Evolutionary conservation across 2,113 vertebrate genomes (phyloP).

Genomic region (Helogale parvula): DNA sequence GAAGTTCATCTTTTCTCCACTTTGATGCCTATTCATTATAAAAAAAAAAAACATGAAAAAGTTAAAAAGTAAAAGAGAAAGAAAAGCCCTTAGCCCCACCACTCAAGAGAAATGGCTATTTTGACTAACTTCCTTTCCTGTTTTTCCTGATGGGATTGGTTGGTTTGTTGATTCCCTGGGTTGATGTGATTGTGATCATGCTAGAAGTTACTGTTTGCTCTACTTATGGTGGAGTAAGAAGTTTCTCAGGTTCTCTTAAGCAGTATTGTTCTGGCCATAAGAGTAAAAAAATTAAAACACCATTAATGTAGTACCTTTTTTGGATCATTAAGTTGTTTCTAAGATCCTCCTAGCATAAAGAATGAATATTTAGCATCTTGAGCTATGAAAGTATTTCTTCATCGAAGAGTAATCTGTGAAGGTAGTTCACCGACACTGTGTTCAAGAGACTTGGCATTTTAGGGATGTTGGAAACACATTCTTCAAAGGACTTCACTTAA

Average conservation of each 20-base stretch:
- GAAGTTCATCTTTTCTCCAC: not conserved
- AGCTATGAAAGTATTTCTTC: not conserved
- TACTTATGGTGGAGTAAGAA: not conserved
- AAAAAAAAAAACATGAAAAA: not conserved
- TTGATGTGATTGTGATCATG: not conserved
- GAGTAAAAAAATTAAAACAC: not conserved
- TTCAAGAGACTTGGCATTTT: not conserved
- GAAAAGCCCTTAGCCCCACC: not conserved
- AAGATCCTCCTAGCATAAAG: not conserved
- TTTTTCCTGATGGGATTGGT: not conserved
- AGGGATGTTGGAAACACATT: not conserved
- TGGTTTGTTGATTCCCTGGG: not conserved
- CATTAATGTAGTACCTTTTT: not conserved
- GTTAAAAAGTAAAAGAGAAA: not conserved
- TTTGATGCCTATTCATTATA: not conserved
- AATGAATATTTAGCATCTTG: not conserved
- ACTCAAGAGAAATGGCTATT: not conserved
- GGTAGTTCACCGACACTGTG: not conserved
- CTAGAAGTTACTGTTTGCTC: not conserved
- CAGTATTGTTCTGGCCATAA: not conserved
- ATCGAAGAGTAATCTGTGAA: not conserved
- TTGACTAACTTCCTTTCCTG: not conserved
- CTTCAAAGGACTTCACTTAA: not conserved
- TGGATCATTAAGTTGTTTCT: not conserved
- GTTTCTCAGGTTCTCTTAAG: not conserved